phyloP scores from a whole-genome alignment of 2,888 invertebrate genomes.

The Hermaeophaga mercurialis region DNA sequence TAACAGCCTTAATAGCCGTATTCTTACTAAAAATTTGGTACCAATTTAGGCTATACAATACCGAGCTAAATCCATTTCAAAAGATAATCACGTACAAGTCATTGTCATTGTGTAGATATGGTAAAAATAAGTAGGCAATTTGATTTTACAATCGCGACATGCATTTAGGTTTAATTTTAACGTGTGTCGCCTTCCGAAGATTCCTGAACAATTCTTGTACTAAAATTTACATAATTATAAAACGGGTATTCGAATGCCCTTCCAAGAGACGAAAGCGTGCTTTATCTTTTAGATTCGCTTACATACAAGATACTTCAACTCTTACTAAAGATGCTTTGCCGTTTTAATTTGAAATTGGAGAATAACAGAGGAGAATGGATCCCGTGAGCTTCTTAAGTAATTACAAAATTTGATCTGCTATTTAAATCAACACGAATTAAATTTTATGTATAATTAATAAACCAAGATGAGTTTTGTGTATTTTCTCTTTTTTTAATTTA shows the following conservation, averaged over 20 bases:
- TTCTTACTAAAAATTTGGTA: slow-evolving; percentile 1
- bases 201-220: not conserved
- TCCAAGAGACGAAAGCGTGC: slow-evolving; percentile 45
- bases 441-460: too few species aligned
- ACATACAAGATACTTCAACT: not conserved
- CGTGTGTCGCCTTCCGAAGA: not conserved
- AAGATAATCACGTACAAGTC: not conserved
- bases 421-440: too few species aligned
- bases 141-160: slow-evolving; percentile 13
- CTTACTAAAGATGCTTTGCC: not conserved
- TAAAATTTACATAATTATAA: slow-evolving; percentile 47
- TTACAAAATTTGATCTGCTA: too few species aligned
- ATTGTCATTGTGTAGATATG: slow-evolving; percentile 8
- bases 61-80: not conserved
- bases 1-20: not conserved
- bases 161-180: not conserved
- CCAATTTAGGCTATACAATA: not conserved
- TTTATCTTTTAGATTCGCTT: slow-evolving; percentile 39
- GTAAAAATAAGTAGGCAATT: slow-evolving; percentile 8
- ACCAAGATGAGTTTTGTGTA: too few species aligned
- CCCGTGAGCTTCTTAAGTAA: too few species aligned
- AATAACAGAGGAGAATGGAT: too few species aligned
- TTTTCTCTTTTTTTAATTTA: too few species aligned
- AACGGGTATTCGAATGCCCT: slow-evolving; percentile 41
- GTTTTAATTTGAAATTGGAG: not conserved